Evolutionary conservation across 2,888 invertebrate genomes (phyloP).

Genomic region (Ennomos erosarius): DNA sequence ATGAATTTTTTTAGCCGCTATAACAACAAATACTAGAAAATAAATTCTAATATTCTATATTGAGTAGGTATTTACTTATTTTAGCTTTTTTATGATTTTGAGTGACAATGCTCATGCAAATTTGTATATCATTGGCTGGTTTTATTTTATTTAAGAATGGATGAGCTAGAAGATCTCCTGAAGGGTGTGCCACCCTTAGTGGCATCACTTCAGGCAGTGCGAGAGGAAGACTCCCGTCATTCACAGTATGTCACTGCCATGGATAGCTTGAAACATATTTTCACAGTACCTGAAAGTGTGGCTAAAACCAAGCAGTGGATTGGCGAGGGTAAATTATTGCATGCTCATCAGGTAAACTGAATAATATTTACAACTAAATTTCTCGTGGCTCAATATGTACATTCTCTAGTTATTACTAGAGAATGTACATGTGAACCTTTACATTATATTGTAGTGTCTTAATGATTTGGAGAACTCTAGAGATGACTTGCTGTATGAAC

Average conservation of each 20-base stretch:
- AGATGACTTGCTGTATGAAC: slow-evolving; percentile 97
- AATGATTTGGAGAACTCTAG: slow-evolving; percentile 98
- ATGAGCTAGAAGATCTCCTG: slow-evolving; percentile 91
- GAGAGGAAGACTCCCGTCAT: slow-evolving; percentile 97
- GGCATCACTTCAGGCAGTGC: slow-evolving; percentile 92
- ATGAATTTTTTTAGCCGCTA: too few relatives aligned
- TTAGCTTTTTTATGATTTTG: too few relatives aligned
- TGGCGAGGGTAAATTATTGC: slow-evolving; percentile 96
- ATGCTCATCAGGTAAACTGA: slow-evolving; percentile 92
- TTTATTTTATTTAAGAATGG: slow-evolving; percentile 82
- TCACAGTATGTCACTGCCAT: slow-evolving; percentile 99
- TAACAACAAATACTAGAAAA: too few relatives aligned
- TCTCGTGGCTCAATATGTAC: too few relatives aligned
- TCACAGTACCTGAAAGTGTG: slow-evolving; percentile 98
- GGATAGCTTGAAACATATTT: slow-evolving; percentile 99
- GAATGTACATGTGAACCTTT: too few relatives aligned
- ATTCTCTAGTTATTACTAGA: too few relatives aligned
- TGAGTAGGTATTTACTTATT: too few relatives aligned
- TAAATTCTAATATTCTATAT: too few relatives aligned
- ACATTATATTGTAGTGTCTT: slow-evolving; percentile 87
- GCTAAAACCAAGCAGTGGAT: slow-evolving; percentile 97
- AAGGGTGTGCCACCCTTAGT: slow-evolving; percentile 91
- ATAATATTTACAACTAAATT: background rate
- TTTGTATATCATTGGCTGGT: too few relatives aligned
- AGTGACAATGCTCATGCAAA: too few relatives aligned